These are phyloP conservation scores for Phorcus lineatus DNA, from an alignment of 2,888 invertebrate species.

Conservation along the genomic window DNA sequence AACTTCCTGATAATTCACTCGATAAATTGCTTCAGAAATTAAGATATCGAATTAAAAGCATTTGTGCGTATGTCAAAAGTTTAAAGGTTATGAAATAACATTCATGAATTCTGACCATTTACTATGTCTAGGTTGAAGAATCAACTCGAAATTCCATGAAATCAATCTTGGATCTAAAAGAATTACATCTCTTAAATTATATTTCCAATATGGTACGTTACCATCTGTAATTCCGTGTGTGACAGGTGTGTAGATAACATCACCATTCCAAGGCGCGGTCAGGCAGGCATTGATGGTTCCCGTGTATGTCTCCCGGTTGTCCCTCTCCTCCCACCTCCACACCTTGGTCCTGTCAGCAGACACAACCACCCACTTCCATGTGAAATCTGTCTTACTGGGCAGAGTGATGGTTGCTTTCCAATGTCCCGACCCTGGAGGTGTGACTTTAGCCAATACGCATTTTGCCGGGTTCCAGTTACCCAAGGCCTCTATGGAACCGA, in stretches of 20 bases:
- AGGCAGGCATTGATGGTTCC: neutral
- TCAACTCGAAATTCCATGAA: too few relatives aligned
- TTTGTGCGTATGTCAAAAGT: too few relatives aligned
- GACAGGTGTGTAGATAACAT: neutral
- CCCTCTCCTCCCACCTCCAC: slow-evolving; percentile 6
- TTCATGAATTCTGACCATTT: too few relatives aligned
- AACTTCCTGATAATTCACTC: too few relatives aligned
- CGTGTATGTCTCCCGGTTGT: neutral
- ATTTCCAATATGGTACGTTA: neutral
- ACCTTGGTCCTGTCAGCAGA: neutral
- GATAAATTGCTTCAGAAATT: too few relatives aligned
- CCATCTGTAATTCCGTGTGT: neutral
- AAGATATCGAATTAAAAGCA: too few relatives aligned
- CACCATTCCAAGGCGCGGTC: neutral
- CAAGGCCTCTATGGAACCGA: neutral
- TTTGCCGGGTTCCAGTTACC: neutral
- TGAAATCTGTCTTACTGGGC: neutral
- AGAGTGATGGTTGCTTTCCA: neutral
- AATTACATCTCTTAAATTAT: neutral
- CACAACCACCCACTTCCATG: slow-evolving; percentile 6
- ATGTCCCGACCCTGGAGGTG: neutral
- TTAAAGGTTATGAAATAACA: too few relatives aligned
- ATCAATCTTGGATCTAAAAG: too few relatives aligned
- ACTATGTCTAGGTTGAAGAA: too few relatives aligned
- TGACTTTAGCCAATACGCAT: neutral